Conservation (phyloP, 2,888 invertebrate genomes). For the Anthrax anthrax region DNA sequence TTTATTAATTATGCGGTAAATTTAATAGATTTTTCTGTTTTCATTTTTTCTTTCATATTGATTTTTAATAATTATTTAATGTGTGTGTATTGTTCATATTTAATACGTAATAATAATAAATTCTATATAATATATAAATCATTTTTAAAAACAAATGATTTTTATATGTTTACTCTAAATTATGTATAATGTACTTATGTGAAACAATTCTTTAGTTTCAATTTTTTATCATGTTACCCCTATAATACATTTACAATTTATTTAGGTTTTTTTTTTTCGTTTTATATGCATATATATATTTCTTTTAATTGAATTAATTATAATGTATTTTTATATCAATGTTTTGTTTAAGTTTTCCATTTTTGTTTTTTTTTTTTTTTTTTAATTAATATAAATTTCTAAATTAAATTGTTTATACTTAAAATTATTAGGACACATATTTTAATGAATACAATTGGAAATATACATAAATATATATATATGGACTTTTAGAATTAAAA, state of each 20-base stretch:
- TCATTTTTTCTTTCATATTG: neutral
- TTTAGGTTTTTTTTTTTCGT: neutral
- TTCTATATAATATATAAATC: neutral
- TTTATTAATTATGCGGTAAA: neutral
- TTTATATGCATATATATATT: neutral
- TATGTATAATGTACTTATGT: neutral
- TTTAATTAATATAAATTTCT: neutral
- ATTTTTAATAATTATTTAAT: neutral
- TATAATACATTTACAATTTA: no score
- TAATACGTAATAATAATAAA: neutral
- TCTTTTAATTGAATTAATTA: neutral
- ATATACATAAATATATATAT: no score
- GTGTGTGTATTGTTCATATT: neutral
- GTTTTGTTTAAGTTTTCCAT: neutral
- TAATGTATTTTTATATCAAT: no score
- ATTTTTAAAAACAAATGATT: neutral
- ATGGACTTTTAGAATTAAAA: no score
- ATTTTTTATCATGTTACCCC: neutral
- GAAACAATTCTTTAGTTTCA: conserved; percentile 3
- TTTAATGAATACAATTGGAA: no score
- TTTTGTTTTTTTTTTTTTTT: neutral
- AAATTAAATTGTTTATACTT: conserved; percentile 1
- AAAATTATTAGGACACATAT: conserved; percentile 6
- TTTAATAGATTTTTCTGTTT: neutral
- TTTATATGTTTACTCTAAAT: neutral